Conservation (phyloP, 2,888 invertebrate species). For the Nephrotoma appendiculata region DNA sequence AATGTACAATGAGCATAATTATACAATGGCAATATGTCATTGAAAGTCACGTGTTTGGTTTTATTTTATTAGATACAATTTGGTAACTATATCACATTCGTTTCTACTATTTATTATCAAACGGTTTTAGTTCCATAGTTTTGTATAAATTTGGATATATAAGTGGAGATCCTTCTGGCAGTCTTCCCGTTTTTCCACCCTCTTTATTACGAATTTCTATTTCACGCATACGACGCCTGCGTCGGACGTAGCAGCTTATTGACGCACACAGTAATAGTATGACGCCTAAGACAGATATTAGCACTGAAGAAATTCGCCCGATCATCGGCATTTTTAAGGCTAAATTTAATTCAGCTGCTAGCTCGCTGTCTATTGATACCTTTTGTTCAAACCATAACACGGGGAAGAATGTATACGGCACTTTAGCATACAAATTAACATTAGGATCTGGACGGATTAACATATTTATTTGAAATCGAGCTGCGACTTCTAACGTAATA, state of each 20-base stretch:
- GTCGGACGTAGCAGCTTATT: constrained; percentile 10
- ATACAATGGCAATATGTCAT: neutral
- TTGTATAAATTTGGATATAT: neutral
- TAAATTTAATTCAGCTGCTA: constrained; percentile 39
- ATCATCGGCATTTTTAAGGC: constrained; percentile 37
- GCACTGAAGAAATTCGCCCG: constrained; percentile 35
- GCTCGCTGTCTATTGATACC: constrained; percentile 40
- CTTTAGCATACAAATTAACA: constrained; percentile 47
- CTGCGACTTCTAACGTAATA: constrained; percentile 58
- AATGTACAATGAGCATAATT: neutral
- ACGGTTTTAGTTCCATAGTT: neutral
- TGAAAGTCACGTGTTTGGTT: neutral
- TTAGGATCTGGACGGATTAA: constrained; percentile 46
- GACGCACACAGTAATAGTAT: constrained; percentile 29
- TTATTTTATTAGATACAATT: neutral
- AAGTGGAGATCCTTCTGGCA: constrained; percentile 23
- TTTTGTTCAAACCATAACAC: constrained; percentile 66
- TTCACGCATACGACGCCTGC: constrained; percentile 9
- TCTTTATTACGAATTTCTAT: neutral
- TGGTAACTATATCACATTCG: neutral
- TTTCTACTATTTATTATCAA: neutral
- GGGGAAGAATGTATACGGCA: constrained; percentile 56
- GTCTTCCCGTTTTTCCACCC: constrained; percentile 13
- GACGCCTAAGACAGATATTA: constrained; percentile 33
- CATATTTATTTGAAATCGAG: constrained; percentile 67